These are phyloP conservation scores for Rhamnusium bicolor DNA, from an alignment of 2,888 invertebrate species.

Conservation along the genomic window DNA sequence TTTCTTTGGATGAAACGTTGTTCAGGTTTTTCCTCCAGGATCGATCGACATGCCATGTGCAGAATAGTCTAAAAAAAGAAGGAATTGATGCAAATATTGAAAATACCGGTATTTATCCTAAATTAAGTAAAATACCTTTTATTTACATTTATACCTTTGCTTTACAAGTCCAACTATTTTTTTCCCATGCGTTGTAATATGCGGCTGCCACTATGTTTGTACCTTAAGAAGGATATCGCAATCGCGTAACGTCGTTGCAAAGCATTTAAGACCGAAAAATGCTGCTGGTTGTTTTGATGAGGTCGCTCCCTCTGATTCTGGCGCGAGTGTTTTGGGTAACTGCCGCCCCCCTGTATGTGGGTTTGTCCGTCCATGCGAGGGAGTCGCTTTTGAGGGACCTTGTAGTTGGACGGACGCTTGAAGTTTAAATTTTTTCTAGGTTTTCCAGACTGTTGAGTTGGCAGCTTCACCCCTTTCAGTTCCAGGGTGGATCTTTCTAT, in stretches of 20 bases:
- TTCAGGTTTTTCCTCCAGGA: too few species aligned
- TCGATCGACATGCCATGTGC: too few species aligned
- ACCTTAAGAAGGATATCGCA: slow-evolving; percentile 3
- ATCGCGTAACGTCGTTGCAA: slow-evolving; percentile 40
- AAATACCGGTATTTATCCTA: too few species aligned
- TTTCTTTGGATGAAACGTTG: too few species aligned
- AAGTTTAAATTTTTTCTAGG: slow-evolving; percentile 4
- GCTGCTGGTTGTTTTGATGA: slow-evolving; percentile 38
- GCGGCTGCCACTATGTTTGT: too few species aligned
- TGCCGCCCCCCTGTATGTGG: neutral
- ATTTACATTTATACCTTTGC: too few species aligned
- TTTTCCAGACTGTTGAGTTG: slow-evolving; percentile 1
- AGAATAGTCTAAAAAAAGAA: too few species aligned
- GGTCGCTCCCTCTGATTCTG: slow-evolving; percentile 3
- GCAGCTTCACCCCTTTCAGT: slow-evolving; percentile 2
- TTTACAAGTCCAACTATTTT: too few species aligned
- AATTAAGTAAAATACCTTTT: too few species aligned
- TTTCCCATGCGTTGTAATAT: too few species aligned
- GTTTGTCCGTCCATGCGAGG: neutral
- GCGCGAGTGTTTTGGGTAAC: neutral
- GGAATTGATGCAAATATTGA: too few species aligned
- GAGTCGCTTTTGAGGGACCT: slow-evolving; percentile 7
- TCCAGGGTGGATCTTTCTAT: slow-evolving; percentile 8
- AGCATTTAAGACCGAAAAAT: slow-evolving; percentile 52
- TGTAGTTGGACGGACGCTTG: slow-evolving; percentile 12